Conservation (phyloP, 2,888 invertebrate species). For the Xestia sexstrigata region DNA sequence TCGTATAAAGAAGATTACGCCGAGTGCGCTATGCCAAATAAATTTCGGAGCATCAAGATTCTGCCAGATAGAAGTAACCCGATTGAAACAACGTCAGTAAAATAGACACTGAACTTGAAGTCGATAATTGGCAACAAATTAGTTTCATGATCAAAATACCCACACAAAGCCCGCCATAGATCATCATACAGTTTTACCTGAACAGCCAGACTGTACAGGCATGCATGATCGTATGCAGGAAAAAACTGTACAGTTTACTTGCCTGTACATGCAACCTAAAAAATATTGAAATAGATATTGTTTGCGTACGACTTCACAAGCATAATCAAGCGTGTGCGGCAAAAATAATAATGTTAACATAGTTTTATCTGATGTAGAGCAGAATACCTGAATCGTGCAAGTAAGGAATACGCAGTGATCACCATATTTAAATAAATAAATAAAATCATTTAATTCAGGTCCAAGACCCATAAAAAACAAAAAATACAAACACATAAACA, state of each 20-base stretch:
- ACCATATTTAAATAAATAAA: too few relatives aligned
- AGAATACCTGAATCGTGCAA: neutral
- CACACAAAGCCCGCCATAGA: neutral
- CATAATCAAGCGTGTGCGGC: neutral
- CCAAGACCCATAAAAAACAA: too few relatives aligned
- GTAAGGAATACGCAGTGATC: neutral
- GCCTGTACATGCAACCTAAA: neutral
- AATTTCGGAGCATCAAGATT: too few relatives aligned
- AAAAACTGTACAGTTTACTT: neutral
- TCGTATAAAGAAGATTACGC: too few relatives aligned
- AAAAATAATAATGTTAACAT: neutral
- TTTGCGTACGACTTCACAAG: neutral
- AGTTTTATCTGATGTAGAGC: too few relatives aligned
- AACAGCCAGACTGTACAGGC: neutral
- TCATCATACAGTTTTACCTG: neutral
- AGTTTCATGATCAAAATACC: neutral
- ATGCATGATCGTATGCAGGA: neutral
- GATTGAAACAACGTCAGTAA: neutral
- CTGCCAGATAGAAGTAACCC: too few relatives aligned
- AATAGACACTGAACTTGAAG: neutral
- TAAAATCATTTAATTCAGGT: too few relatives aligned
- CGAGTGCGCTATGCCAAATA: too few relatives aligned
- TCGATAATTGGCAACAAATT: neutral
- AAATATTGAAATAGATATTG: neutral
- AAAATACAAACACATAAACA: too few relatives aligned